Evolutionary conservation across 1,140 invertebrate species (phyloP).

Genomic region (Macrostomum lignano): DNA sequence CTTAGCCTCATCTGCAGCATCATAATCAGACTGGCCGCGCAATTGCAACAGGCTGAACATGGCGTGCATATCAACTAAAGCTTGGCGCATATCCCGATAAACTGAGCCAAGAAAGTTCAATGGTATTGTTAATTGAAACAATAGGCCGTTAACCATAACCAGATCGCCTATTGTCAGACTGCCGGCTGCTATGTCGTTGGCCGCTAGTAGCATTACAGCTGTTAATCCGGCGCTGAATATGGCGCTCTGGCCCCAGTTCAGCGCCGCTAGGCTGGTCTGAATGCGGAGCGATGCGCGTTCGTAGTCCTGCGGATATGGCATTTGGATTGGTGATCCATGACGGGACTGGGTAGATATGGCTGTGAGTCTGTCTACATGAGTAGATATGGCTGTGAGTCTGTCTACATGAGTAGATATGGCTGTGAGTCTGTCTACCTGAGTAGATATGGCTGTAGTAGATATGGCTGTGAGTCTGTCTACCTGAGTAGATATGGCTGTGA

Average conservation of each 20-base stretch:
- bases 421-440: too few relatives aligned
- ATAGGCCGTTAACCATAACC: conserved; percentile 86
- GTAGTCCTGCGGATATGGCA: conserved; percentile 13
- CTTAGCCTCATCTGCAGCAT: too few relatives aligned
- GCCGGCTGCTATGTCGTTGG: conserved; percentile 40
- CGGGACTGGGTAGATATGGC: too few relatives aligned
- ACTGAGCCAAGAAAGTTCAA: conserved; percentile 84
- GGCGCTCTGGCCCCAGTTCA: conserved; percentile 94
- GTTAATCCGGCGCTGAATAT: conserved; percentile 77
- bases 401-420: too few relatives aligned
- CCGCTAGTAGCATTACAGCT: conserved; percentile 69
- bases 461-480: too few relatives aligned
- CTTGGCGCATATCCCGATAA: conserved; percentile 81
- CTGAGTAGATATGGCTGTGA: too few relatives aligned
- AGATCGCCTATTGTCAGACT: conserved; percentile 73
- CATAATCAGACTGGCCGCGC: too few relatives aligned
- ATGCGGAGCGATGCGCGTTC: conserved; percentile 62
- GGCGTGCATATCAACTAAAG: conserved; percentile 84
- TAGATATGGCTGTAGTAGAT: too few relatives aligned
- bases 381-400: too few relatives aligned
- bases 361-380: too few relatives aligned
- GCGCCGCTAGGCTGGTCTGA: conserved; percentile 55
- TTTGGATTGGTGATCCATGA: too few relatives aligned
- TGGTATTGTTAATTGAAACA: conserved; percentile 86
- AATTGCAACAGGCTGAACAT: conserved; percentile 92